Evolutionary conservation across 2,888 invertebrate species (phyloP).

Genomic region (Calameuta pallipes): DNA sequence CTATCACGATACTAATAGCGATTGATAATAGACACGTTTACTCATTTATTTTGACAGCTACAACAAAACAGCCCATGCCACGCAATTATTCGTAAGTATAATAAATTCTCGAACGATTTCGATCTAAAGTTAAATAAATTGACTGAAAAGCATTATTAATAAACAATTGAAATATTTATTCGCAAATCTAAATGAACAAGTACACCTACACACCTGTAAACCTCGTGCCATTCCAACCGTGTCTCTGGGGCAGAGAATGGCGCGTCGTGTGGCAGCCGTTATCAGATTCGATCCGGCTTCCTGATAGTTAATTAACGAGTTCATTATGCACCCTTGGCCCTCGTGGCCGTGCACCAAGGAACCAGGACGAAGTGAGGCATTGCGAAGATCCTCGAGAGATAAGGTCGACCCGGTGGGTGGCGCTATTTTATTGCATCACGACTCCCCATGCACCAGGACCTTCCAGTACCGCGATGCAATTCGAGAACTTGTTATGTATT

Average conservation of each 20-base stretch:
- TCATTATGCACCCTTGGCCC: conserved; percentile 65
- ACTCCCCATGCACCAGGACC: conserved; percentile 43
- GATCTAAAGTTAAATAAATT: neutral
- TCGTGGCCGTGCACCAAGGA: conserved; percentile 40
- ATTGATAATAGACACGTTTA: too few species aligned
- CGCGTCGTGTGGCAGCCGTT: conserved; percentile 60
- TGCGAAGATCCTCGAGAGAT: conserved; percentile 61
- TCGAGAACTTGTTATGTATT: neutral
- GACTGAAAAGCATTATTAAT: neutral
- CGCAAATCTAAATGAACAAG: neutral
- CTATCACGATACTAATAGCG: too few species aligned
- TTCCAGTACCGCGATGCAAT: conserved; percentile 22
- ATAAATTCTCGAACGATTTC: neutral
- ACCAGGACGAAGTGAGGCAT: conserved; percentile 61
- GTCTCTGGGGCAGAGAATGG: conserved; percentile 42
- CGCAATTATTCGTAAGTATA: too few species aligned
- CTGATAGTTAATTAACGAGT: conserved; percentile 67
- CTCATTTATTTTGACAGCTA: too few species aligned
- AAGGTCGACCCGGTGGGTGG: conserved; percentile 60
- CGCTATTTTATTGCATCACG: conserved; percentile 66
- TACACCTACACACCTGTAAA: conserved; percentile 37
- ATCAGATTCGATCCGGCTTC: conserved; percentile 65
- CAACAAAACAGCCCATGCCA: too few species aligned
- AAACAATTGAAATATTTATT: neutral
- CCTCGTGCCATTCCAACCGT: conserved; percentile 26